Evolutionary conservation across 2,113 vertebrate genomes (phyloP), one percentile per base, ranked within the genome.

Genomic region (Ptychochromis oligacanthus): DNA sequence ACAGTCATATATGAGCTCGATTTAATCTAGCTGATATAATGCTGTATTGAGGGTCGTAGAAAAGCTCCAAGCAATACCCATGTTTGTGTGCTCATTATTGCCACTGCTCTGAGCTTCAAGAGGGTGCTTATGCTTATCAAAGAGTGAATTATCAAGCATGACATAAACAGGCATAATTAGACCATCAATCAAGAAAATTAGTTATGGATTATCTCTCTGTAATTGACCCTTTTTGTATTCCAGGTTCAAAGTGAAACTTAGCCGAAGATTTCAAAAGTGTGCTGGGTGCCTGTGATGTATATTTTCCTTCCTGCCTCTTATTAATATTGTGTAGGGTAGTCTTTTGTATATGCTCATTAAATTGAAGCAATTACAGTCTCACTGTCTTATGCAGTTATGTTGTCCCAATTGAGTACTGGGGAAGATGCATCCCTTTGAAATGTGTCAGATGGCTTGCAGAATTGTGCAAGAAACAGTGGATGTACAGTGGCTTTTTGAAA

Each of bases 101-200:
- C 67, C 82, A 72, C 83, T 75, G 80, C 79, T 81, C 61, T 34
- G 83, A 65, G 75, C 83, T 88, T 83, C 75, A 85, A 87, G 92
- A 81, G 88, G 83, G 77, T 89, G 84, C 83, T 89, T 92, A 77
- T 65, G 88, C 92, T 93, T 90, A 94, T 94, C 92, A 94, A 94
- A 94, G 90, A 81, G 56, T 81, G 80, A 92, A 93, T 93, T 93
- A 94, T 94, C 91, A 90, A 89, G 88, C 94, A 92, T 92, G 93
- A 93, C 93, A 92, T 88, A 93, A 94, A 94, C 92, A 92, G 87
- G 72, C 90, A 82, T 93, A 93, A 94, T 95, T 95, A 92, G 88
- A 92, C 89, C 92, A 94, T 94, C 92, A 94, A 93, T 94, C 93
- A 92, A 86, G 87, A 93, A 83, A 94, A 94, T 95, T 93, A 93